Evolutionary conservation across 2,888 invertebrate genomes (phyloP), one percentile per base, ranked within the genome.

Genomic region (Capitulum mitella): DNA sequence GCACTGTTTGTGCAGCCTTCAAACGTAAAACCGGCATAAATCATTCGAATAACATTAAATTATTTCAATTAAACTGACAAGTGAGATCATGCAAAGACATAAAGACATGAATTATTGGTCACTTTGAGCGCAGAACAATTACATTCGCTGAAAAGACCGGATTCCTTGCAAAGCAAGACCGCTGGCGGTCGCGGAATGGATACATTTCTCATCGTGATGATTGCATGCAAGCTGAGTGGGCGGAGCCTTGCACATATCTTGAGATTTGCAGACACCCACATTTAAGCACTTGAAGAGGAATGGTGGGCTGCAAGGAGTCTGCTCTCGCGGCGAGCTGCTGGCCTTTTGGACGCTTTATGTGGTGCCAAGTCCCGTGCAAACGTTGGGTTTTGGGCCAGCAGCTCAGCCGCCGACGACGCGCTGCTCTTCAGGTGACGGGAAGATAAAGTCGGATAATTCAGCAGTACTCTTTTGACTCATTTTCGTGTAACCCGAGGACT

Each of bases 51-150:
- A 70, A 70, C 70, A 70, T 70, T 70, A 70, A 70, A 70, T 70
- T 70, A 70, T 70, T 70, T 70, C 70, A 70, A 70, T 70, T 70
- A 70, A 70, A 70, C 70, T 70, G 70, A 70, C 70, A 70, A 70
- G 70, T 70, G 70, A 70, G 70, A 70, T 70, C 70, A 70, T 70
- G 70, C 70, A 70, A 70, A 70, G 70, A 70, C 70, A 70, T 70
- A 70, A 70, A 70, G 40, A 22, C 70, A 70, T 70, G 70, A 70
- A 37, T 70, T 70, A 70, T 70, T 70, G 70, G 70, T 70, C 70
- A 40, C 70, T 70, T 40, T 37, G 70, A 14, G 70, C 70, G 70
- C 6, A 22, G 37, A 70, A 70, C 70, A 70, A 70, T 70, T 70
- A 70, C 70, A 70, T 70, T 70, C 70, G 70, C 70, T 70, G 70